Percentiles rank a stretch among this genome's conserved stretches.
These are phyloP conservation scores for Spilosoma lubricipeda DNA, from an alignment of 2,888 invertebrate genomes.

Conservation along the genomic window DNA sequence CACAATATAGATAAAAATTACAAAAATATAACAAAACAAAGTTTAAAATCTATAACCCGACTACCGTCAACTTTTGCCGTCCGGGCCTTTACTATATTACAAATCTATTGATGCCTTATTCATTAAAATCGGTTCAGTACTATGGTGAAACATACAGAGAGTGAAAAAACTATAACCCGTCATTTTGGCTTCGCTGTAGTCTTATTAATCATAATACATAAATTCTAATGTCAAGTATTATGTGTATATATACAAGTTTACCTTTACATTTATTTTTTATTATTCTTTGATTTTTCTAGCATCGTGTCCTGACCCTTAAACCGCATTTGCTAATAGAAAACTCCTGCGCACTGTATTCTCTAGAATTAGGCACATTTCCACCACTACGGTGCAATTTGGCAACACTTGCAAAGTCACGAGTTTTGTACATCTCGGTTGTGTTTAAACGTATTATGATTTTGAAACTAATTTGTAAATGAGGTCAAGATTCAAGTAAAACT, in stretches of 20 bases:
- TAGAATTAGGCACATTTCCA: slow-evolving; percentile 82
- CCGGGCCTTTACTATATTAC: no score
- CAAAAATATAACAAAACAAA: no score
- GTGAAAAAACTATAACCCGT: no score
- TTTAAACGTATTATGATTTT: slow-evolving; percentile 62
- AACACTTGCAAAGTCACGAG: slow-evolving; percentile 76
- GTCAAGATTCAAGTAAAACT: slow-evolving; percentile 53
- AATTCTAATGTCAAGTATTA: not conserved
- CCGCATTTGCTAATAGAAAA: slow-evolving; percentile 85
- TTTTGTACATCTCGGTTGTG: slow-evolving; percentile 56
- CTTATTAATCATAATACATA: no score
- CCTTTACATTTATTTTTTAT: not conserved
- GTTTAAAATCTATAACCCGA: no score
- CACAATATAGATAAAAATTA: no score
- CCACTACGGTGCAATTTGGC: slow-evolving; percentile 76
- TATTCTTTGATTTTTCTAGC: slow-evolving; percentile 16
- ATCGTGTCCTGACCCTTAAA: slow-evolving; percentile 60
- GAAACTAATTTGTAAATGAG: slow-evolving; percentile 64
- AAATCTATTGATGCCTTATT: no score
- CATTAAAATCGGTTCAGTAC: no score
- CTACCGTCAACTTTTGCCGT: no score
- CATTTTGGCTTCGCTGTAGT: no score
- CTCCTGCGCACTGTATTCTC: slow-evolving; percentile 78
- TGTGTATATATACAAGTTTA: not conserved
- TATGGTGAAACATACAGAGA: no score